Base-by-base conservation (phyloP, 2,113 vertebrate genomes). In the Sarotherodon lohbergeri region DNA sequence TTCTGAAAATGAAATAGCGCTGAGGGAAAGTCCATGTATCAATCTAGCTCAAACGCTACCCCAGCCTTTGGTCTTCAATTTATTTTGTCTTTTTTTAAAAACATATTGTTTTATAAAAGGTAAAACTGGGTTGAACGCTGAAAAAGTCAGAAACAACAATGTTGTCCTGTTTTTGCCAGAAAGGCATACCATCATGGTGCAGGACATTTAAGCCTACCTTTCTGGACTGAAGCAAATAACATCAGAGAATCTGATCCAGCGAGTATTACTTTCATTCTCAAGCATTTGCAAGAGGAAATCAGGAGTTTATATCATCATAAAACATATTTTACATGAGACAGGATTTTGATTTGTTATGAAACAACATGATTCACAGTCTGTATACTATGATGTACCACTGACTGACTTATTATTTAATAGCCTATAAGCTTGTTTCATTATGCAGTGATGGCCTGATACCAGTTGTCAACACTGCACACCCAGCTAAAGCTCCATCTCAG, bases 401-500 rank as follows among this genome's bases (percentile, higher is more conserved):
- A 82, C 16, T 41, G 12, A 76, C 52, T 39, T 73, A 86, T 88
- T 82, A 86, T 13, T n/a, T 50, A 46, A 85, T 24, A 8, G 79
- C 9, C 16, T 19, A n/a, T 66, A 52, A 14, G 24, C 22, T 5
- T 36, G 82, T 63, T 83, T 89, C 73, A 85, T 86, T 88, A 41
- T 71, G 22, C 50, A 36, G n/a, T 24, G 50, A 61, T 86, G 32
- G 11, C 59, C 54, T 87, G 68, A 14, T 12, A 7, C 13, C 7
- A 24, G 54, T 83, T 88, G 63, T 79, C 83, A 36, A 82, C 50
- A 46, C 32, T 48, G n/a, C 9, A 36, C 19, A 85, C 81, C 39
- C 59, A 29, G 13, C 81, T 66, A 34, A 90, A 86, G 81, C 83
- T 86, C 68, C 73, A 88, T 66, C 78, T 83, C 43, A 50, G 52